Base-by-base conservation (phyloP, 64 coral and sea anemone species). In the Porites lutea region DNA sequence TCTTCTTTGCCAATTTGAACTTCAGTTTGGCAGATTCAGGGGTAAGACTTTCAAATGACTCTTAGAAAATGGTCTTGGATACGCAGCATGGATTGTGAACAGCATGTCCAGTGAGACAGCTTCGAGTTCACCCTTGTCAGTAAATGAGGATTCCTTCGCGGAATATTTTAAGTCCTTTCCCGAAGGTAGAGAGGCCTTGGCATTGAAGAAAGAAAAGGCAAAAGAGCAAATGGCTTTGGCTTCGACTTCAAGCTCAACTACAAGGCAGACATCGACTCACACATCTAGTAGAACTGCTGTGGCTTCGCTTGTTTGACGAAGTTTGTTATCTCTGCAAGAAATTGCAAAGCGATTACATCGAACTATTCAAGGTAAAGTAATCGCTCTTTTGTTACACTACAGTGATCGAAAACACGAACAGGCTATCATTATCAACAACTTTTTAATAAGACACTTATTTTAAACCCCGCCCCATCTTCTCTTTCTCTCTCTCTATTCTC, bases 11-110 rank as follows among this genome's bases (percentile, higher is more conserved):
- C 50, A 91, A 62, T 82, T 60, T 4, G 65, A 83, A 22, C 46
- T 91, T 18, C 78, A 91, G 19, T 83, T 91, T 72, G 78, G 55
- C 3, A 4, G 13, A 49, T 91, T 60, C 53, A 13, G 55, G 18
- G 89, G 77, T 3, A 52, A 83, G 20, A 83, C 52, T 2, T 72
- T 91, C 65, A 71, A 59, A 53, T 91, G 89, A 78, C 78, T 91
- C 48, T 5, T 91, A 11, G 89, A 91, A 23, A 83, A 91, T 60
- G 13, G 49, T 6, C 66, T 91, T 54, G 78, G 89, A 8, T 59
- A 59, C 19, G 13, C 78, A 3, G 50, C 78, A 18, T 81, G 59
- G 86, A 3, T 85, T 63, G 71, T 74, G 3, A 74, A 48, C 14
- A 13, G 44, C 14, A 47, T 74, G 71, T 48, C 43, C 13, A 48